Evolutionary conservation across 2,888 invertebrate genomes (phyloP).

Genomic region (Fragum fragum): DNA sequence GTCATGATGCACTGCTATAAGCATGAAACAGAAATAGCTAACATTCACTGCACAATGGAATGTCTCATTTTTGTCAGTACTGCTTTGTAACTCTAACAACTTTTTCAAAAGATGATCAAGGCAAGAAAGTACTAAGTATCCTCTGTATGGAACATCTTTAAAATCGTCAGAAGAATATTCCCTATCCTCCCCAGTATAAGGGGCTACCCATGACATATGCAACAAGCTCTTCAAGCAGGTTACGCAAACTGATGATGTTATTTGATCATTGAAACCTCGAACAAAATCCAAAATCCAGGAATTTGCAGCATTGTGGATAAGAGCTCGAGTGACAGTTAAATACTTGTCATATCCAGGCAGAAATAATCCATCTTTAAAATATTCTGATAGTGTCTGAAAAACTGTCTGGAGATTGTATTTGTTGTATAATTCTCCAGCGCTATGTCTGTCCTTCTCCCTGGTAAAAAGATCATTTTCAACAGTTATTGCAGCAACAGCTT

Average conservation of each 20-base stretch:
- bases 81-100: background rate
- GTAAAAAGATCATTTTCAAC: constrained; percentile 39
- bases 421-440: constrained; percentile 41
- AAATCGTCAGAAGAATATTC: constrained; percentile 70
- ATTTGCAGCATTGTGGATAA: constrained; percentile 40
- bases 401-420: constrained; percentile 53
- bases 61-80: background rate
- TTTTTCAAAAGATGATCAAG: constrained; percentile 31
- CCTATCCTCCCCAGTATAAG: constrained; percentile 21
- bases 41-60: constrained; percentile 34
- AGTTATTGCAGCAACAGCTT: constrained; percentile 28
- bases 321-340: constrained; percentile 22
- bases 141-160: constrained; percentile 48
- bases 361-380: constrained; percentile 32
- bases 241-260: constrained; percentile 47
- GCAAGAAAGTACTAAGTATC: constrained; percentile 47
- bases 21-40: constrained; percentile 36
- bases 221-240: constrained; percentile 46
- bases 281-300: constrained; percentile 55
- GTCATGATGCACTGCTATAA: constrained; percentile 52
- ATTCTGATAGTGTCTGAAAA: constrained; percentile 45
- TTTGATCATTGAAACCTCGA: constrained; percentile 52
- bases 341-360: constrained; percentile 47
- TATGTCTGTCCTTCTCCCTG: constrained; percentile 32
- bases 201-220: constrained; percentile 31